These are phyloP conservation scores for Stichopus chloronotus DNA, from an alignment of 35 echinoderm and acorn worm genomes.

Conservation along the genomic window DNA sequence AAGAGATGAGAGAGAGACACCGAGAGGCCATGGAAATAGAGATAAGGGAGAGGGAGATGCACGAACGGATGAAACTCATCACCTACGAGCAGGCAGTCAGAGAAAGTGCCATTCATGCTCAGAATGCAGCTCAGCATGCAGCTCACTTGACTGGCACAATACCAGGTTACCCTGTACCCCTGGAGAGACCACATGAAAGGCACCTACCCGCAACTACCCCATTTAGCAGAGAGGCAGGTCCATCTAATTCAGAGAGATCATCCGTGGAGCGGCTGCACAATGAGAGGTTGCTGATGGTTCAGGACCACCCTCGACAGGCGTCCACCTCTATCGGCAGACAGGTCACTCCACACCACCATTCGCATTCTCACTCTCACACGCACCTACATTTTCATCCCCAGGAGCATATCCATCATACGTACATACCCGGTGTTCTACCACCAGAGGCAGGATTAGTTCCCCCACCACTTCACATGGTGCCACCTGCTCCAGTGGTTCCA, in stretches of 20 bases:
- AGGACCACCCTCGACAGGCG: constrained; percentile 48
- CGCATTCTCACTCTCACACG: constrained; percentile 95
- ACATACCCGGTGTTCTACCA: constrained; percentile 45
- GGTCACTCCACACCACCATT: constrained; percentile 87
- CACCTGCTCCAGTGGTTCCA: not conserved
- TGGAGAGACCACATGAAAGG: constrained; percentile 35
- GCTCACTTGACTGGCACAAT: constrained; percentile 16
- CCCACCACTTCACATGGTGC: constrained; percentile 32
- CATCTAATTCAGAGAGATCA: constrained; percentile 75
- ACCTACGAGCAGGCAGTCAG: constrained; percentile 67
- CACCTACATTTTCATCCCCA: constrained; percentile 98
- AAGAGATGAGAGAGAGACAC: constrained; percentile 67
- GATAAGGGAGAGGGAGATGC: constrained; percentile 73
- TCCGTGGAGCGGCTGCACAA: constrained; percentile 80
- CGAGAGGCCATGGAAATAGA: constrained; percentile 74
- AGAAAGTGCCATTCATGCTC: constrained; percentile 58
- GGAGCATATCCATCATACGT: constrained; percentile 93
- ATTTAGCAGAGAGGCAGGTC: constrained; percentile 8
- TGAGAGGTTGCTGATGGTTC: constrained; percentile 82
- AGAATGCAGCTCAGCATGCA: constrained; percentile 31
- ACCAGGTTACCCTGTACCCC: constrained; percentile 17
- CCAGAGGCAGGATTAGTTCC: constrained; percentile 23
- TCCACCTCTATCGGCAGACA: not conserved
- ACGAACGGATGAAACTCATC: constrained; percentile 56
- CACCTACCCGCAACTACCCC: constrained; percentile 53